A percentile compares a stretch with the other conserved stretches of the same genome.
Conservation (phyloP, 2,888 invertebrate genomes). For the Ennomos erosarius region DNA sequence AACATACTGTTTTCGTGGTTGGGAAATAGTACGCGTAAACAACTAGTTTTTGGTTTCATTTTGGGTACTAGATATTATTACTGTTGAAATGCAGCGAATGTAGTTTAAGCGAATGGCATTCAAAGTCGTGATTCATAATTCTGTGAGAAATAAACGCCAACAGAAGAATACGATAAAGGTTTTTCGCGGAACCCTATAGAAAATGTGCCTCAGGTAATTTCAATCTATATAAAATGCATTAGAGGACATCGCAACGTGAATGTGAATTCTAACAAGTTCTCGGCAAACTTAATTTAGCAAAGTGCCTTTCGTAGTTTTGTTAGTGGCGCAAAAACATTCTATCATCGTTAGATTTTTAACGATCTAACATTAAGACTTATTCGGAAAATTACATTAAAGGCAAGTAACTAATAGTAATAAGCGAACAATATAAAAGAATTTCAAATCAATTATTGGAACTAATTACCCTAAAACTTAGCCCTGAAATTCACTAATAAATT, state of each 20-base stretch:
- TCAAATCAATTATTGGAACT: slow-evolving; percentile 8
- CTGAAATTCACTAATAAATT: too few relatives aligned
- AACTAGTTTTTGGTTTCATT: too few relatives aligned
- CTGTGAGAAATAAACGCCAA: slow-evolving; percentile 16
- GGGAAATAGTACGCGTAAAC: too few relatives aligned
- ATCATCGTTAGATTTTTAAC: slow-evolving; percentile 28
- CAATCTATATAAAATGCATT: slow-evolving; percentile 4
- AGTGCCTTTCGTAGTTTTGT: slow-evolving; percentile 18
- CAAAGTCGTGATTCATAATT: slow-evolving; percentile 17
- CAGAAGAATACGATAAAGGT: not conserved
- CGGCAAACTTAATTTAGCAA: slow-evolving; percentile 15
- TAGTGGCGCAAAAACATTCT: slow-evolving; percentile 12
- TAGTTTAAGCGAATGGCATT: slow-evolving; percentile 7
- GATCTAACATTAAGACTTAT: slow-evolving; percentile 18
- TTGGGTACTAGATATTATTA: slow-evolving; percentile 1
- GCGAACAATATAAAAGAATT: not conserved
- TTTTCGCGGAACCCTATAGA: slow-evolving; percentile 9
- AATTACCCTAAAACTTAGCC: too few relatives aligned
- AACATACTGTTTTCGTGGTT: too few relatives aligned
- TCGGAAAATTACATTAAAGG: slow-evolving; percentile 13
- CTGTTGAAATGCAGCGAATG: slow-evolving; percentile 9
- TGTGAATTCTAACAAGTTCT: slow-evolving; percentile 5
- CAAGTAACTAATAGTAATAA: slow-evolving; percentile 7
- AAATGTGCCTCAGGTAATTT: not conserved
- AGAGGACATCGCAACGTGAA: not conserved